phyloP scores from a whole-genome alignment of 2,888 invertebrate genomes.

The Hyposoter dolosus region DNA sequence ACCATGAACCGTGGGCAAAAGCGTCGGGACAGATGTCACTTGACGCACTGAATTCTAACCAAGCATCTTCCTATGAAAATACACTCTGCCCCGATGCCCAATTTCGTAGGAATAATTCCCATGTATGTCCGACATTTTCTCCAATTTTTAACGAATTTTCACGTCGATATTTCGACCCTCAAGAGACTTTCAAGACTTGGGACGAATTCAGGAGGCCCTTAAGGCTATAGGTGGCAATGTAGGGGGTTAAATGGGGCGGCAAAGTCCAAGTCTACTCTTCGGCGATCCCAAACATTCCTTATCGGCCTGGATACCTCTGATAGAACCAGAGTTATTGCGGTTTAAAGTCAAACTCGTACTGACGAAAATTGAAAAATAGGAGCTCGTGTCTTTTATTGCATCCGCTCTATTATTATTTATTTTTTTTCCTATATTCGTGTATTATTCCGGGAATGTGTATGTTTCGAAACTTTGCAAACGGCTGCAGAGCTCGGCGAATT shows the following conservation, averaged over 20 bases:
- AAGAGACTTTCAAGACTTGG: neutral
- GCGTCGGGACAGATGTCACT: conserved; percentile 17
- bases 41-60: conserved; percentile 32
- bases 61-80: conserved; percentile 8
- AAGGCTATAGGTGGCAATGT: neutral
- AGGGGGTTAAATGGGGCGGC: neutral
- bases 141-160: neutral
- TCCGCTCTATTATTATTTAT: neutral
- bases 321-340: neutral
- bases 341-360: neutral
- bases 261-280: conserved; percentile 6
- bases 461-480: neutral
- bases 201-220: neutral
- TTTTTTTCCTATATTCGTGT: neutral
- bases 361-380: neutral
- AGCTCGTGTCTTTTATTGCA: neutral
- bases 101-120: neutral
- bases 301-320: neutral
- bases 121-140: no score
- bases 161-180: neutral
- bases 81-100: neutral
- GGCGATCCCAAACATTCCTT: conserved; percentile 8
- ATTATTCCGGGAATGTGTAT: neutral
- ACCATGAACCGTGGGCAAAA: neutral
- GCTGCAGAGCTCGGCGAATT: conserved; percentile 31